Base-by-base conservation (phyloP, 1,140 invertebrate genomes). In the Cydia fagiglandana region DNA sequence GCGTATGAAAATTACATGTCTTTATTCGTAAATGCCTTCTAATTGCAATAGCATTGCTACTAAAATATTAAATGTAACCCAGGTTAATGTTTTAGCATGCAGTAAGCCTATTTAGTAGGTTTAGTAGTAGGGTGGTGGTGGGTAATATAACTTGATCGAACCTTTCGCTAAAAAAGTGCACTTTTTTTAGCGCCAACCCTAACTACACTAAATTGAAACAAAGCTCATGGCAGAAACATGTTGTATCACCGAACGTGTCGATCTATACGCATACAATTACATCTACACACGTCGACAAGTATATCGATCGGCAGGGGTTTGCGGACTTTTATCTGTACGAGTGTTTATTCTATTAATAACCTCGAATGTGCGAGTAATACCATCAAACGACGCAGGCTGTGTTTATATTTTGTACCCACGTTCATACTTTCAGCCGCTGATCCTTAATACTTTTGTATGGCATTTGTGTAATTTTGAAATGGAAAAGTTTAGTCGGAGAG, bases 241-340 rank as follows among this genome's bases (percentile, higher is more conserved):
- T 38, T 70, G 66, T 70, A 70, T 41, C 66, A 66, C 64, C 64
- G 34, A 70, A 38, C 66, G 66, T 38, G 30, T 38, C 34, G 15
- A 41, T 70, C n/a, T 70, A 70, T 70, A 38, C 34, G 13, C 30
- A 70, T 70, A 66, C 30, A 70, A 70, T 70, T 70, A 70, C 34
- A 70, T 70, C 66, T 34, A 70, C 34, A 34, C 15, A 70, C 28
- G 30, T 66, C 24, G 30, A 66, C 64, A 66, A 66, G 30, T 38
- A 66, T 66, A 66, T 66, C 64, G 64, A 66, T 66, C 30, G 64
- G 30, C 20, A 70, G 66, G 66, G 66, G 66, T 17, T 38, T 70
- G 66, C 34, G 34, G 28, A 70, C 66, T 70, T 70, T 70, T 70
- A 61, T 61, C 56, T 61, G 56, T 61, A 24, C 56, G 56, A 61